Evolutionary conservation across 37 sponge, comb jelly and placozoan species (phyloP), one percentile per base, ranked within the genome.

Genomic region (Chondrosia reniformis): DNA sequence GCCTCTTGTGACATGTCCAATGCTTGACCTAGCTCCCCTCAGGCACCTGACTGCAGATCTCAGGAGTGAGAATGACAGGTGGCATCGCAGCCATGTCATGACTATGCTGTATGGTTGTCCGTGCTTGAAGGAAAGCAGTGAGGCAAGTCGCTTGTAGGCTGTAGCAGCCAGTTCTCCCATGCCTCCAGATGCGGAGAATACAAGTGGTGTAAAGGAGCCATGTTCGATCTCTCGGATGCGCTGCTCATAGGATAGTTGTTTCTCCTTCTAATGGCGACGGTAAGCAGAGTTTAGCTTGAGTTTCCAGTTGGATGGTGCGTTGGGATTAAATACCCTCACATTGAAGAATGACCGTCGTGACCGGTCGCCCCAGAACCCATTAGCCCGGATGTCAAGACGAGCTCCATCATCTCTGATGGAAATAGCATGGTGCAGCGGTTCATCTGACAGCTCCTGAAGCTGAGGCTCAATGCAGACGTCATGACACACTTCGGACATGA

Each of bases 151-250:
- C 52, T 49, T 49, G 52, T 56, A 2, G n/a, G 8, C 58, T 28
- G 27, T 28, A 2, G 58, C 27, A 2, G 58, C 58, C 3, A 28
- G 27, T 56, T 28, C 27, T 28, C 58, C 7, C 58, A 56, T 56
- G 3, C 7, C 7, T 56, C 9, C 58, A 3, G 58, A 56, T 56
- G 58, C 7, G 58, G 27, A 28, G 58, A 66, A 31, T 66, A 66
- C 67, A 5, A 66, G 37, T 28, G 67, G 34, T 21, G 67, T 66
- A 36, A 66, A 66, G 38, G 67, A 66, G 64, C 64, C 64, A 21
- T 63, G 64, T 28, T 63, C 64, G 9, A 63, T 36, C 67, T 12
- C 67, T 33, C 34, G 67, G 34, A 36, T 27, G 30, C 34, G 67
- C 67, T 66, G 37, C 34, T 66, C 34, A 36, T 66, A 66, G 4